Evolutionary conservation across 2,113 vertebrate species (phyloP), one percentile per base, ranked within the genome.

Genomic region (Hucho hucho): DNA sequence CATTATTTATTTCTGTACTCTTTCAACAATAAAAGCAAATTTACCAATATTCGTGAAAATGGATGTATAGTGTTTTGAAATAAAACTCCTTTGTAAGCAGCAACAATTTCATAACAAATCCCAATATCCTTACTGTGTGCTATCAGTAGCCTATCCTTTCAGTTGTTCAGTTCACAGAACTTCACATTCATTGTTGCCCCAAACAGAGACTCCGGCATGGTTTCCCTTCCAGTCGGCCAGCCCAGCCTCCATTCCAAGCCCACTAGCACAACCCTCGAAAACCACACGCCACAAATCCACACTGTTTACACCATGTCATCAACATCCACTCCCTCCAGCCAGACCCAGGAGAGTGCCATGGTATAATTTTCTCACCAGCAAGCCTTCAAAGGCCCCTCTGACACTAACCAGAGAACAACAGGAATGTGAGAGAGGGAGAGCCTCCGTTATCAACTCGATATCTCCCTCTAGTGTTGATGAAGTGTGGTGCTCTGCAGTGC

Each of bases 391-490:
- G 82, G 66, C 47, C 70, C 81, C 77, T 84, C 86, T 92, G 89
- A 91, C 89, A 91, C 79, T 82, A 93, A 92, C 87, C 87, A 92
- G 76, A 88, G 91, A 91, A 90, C 80, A 83, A 88, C 85, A 72
- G 14, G 46, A 93, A 94, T 75, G 85, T 68, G 46, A 79, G 59
- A 26, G 49, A 78, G 72, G 74, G 37, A 69, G 64, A 78, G 20
- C 29, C 65, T 73, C 49, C n/a, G 13, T 74, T 74, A 83, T 74
- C 89, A 92, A 90, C 81, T 77, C 73, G 74, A 82, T 66, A 72
- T 25, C 84, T 12, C 90, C 91, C 90, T 90, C 92, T 90, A 86
- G 88, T 90, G 92, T 80, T 77, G 63, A 81, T 7, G 75, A 53
- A 59, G 25, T 25, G n/a, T 4, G 74, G 25, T 20, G 73, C 93